These are phyloP conservation scores for Tylochromis polylepis DNA, from an alignment of 2,113 vertebrate species.

Conservation along the genomic window DNA sequence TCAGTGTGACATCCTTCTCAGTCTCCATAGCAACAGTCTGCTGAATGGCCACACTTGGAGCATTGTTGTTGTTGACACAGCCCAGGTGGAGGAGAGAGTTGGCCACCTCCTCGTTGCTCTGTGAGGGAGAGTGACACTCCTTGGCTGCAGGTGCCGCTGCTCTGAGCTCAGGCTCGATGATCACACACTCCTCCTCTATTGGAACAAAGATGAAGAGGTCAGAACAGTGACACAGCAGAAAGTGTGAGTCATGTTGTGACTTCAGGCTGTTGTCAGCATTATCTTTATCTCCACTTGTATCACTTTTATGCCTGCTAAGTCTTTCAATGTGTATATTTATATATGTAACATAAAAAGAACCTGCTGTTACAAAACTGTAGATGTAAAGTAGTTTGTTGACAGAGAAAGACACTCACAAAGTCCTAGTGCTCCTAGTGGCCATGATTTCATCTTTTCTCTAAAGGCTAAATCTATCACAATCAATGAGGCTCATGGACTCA, in stretches of 20 bases:
- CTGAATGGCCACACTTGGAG: slow-evolving; percentile 19
- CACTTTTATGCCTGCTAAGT: not conserved
- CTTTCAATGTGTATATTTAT: not conserved
- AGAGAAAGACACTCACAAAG: not conserved
- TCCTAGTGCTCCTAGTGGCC: not conserved
- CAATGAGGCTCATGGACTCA: not conserved
- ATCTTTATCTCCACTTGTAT: not conserved
- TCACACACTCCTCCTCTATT: slow-evolving; percentile 73
- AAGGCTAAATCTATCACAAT: not conserved
- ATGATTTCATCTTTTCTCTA: not conserved
- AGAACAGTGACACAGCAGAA: not conserved
- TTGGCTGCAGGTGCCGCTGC: slow-evolving; percentile 6
- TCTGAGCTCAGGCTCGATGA: slow-evolving; percentile 53
- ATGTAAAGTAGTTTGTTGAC: not conserved
- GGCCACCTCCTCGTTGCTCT: slow-evolving; percentile 67
- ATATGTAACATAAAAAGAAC: not conserved
- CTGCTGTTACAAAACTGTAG: not conserved
- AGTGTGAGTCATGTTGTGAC: slow-evolving; percentile 9
- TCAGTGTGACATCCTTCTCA: slow-evolving; percentile 30
- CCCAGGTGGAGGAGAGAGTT: slow-evolving; percentile 87
- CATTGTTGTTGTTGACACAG: slow-evolving; percentile 61
- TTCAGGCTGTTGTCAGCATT: not conserved
- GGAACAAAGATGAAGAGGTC: slow-evolving; percentile 17
- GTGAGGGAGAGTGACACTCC: slow-evolving; percentile 18
- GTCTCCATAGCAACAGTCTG: slow-evolving; percentile 52